A percentile compares a stretch with the other conserved stretches of the same genome.
Evolutionary conservation across 2,113 vertebrate species (phyloP).

Genomic region (Solenodon paradoxus): DNA sequence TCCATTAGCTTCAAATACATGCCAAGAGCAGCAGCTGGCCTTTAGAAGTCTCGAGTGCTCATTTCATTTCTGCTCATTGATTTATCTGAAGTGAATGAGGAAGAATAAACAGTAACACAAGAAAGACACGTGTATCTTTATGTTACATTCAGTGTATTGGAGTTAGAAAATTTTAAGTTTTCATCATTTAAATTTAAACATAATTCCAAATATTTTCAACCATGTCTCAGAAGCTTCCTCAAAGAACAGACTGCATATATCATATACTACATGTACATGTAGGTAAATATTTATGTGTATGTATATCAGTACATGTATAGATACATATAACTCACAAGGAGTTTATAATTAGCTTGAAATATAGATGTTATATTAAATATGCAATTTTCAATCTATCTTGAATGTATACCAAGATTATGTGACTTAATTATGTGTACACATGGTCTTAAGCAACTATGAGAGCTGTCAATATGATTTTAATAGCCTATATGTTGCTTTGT

Average conservation of each 20-base stretch:
- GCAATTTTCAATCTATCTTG: neutral
- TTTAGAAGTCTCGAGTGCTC: constrained; percentile 18
- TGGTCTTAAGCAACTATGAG: neutral
- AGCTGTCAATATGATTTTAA: neutral
- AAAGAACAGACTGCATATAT: neutral
- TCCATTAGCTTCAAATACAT: constrained; percentile 13
- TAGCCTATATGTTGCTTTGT: neutral
- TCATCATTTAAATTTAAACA: neutral
- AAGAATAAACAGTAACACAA: neutral
- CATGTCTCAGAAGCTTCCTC: neutral
- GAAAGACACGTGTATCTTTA: neutral
- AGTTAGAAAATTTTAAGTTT: neutral
- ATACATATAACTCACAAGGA: neutral
- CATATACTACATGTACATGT: neutral
- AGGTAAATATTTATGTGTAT: neutral
- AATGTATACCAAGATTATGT: neutral
- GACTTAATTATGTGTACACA: neutral
- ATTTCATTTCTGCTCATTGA: constrained; percentile 18
- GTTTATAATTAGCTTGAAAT: neutral
- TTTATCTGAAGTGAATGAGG: constrained; percentile 9
- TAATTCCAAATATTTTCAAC: neutral
- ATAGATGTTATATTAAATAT: neutral
- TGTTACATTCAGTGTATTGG: neutral
- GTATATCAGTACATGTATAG: no score
- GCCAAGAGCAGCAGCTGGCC: constrained; percentile 47